Percentiles rank a stretch among this genome's conserved stretches.
Conservation (phyloP, 2,888 invertebrate species). For the Andricus quercusramuli region DNA sequence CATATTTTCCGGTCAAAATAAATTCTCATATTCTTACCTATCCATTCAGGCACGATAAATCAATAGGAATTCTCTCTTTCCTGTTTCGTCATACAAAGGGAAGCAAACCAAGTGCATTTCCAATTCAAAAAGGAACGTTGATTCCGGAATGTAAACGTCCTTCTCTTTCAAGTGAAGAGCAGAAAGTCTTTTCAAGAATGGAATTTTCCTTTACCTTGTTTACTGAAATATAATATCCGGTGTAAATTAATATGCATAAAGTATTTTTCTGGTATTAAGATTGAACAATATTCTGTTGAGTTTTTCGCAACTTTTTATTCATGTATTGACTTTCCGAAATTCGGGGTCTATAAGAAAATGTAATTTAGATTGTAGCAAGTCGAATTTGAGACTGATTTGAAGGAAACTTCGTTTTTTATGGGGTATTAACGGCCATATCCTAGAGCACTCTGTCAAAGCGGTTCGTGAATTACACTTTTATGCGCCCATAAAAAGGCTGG, state of each 20-base stretch:
- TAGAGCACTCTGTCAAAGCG: not conserved
- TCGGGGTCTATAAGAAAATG: not conserved
- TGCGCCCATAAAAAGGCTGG: constrained; percentile 14
- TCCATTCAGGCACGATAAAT: constrained; percentile 13
- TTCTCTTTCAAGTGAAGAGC: not conserved
- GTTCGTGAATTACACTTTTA: constrained; percentile 11
- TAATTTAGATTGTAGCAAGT: not conserved
- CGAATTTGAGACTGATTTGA: not conserved
- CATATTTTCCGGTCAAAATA: not conserved
- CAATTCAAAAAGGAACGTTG: not conserved
- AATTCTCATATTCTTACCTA: constrained; percentile 8
- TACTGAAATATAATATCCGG: not conserved
- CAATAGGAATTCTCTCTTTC: constrained; percentile 26
- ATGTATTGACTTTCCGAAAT: not conserved
- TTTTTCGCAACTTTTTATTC: not conserved
- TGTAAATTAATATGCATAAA: not conserved
- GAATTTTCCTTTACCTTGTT: not conserved
- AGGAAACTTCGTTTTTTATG: constrained; percentile 5
- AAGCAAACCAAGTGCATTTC: constrained; percentile 8
- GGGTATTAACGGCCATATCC: constrained; percentile 8
- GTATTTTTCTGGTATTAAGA: too few relatives aligned
- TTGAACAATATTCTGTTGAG: not conserved
- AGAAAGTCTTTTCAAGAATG: not conserved
- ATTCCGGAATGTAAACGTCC: not conserved
- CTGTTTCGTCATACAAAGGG: not conserved